A percentile compares a stretch with the other conserved stretches of the same genome.
These are phyloP conservation scores for Cerastoderma edule DNA, from an alignment of 2,888 invertebrate genomes.

Conservation along the genomic window DNA sequence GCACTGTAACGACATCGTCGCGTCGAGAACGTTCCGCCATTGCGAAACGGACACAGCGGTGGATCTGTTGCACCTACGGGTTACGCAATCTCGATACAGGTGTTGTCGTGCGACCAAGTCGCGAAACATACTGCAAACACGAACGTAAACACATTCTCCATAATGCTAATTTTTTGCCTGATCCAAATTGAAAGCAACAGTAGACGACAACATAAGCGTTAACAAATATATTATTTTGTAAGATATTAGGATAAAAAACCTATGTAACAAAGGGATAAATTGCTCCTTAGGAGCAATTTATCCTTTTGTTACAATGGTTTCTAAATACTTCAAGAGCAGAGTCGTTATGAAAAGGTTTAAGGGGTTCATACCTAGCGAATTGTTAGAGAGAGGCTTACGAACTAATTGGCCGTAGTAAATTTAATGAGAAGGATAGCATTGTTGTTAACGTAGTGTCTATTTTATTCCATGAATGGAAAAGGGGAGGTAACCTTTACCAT, in stretches of 20 bases:
- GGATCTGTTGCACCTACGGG: slow-evolving; percentile 36
- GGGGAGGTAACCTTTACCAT: no score
- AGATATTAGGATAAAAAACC: not conserved
- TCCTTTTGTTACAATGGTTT: no score
- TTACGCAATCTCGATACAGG: slow-evolving; percentile 48
- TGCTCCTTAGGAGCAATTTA: no score
- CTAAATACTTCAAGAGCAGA: no score
- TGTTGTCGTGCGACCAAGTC: slow-evolving; percentile 28
- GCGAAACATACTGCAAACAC: slow-evolving; percentile 19
- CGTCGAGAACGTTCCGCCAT: slow-evolving; percentile 35
- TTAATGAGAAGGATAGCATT: slow-evolving; percentile 15
- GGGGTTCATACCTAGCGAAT: slow-evolving; percentile 6
- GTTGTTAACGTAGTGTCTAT: no score
- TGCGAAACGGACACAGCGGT: slow-evolving; percentile 41
- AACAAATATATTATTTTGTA: not conserved
- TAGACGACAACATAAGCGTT: no score
- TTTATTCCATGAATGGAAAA: no score
- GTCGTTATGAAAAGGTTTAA: no score
- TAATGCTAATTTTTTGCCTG: slow-evolving; percentile 1
- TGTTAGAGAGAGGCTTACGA: slow-evolving; percentile 12
- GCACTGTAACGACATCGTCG: slow-evolving; percentile 45
- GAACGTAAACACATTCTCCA: not conserved
- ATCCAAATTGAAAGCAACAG: no score
- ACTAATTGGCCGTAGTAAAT: slow-evolving; percentile 13
- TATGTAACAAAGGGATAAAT: no score